These are phyloP conservation scores for Catharus bicknelli DNA, from an alignment of 2,113 vertebrate genomes.

Conservation along the genomic window DNA sequence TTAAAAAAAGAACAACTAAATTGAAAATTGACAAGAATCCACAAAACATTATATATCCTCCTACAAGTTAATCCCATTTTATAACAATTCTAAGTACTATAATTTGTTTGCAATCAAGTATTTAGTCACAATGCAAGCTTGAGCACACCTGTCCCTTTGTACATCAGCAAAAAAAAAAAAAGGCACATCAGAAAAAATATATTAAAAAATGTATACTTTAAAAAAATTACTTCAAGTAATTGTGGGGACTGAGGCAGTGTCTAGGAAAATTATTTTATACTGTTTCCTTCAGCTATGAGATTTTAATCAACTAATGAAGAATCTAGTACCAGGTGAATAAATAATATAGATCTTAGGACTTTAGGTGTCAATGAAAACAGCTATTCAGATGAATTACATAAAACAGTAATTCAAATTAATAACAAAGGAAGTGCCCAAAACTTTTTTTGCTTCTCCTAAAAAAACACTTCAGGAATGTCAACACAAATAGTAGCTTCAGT, in stretches of 20 bases:
- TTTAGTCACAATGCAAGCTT: neutral
- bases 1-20: neutral
- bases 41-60: neutral
- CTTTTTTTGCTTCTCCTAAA: neutral
- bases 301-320: neutral
- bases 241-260: too few relatives aligned
- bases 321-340: neutral
- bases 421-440: neutral
- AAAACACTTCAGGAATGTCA: neutral
- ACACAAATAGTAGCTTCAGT: neutral
- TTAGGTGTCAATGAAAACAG: rapidly evolving
- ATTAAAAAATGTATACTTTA: neutral
- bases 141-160: neutral
- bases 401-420: neutral
- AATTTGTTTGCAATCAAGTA: neutral
- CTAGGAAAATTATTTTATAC: neutral
- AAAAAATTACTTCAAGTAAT: neutral
- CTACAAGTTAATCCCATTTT: neutral
- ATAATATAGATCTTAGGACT: neutral
- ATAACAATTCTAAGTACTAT: neutral
- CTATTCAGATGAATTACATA: neutral
- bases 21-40: neutral
- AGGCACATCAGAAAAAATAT: neutral
- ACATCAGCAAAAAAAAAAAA: neutral
- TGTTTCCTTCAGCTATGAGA: neutral